phyloP scores from a whole-genome alignment of 2,113 vertebrate species.

The Rana temporaria region DNA sequence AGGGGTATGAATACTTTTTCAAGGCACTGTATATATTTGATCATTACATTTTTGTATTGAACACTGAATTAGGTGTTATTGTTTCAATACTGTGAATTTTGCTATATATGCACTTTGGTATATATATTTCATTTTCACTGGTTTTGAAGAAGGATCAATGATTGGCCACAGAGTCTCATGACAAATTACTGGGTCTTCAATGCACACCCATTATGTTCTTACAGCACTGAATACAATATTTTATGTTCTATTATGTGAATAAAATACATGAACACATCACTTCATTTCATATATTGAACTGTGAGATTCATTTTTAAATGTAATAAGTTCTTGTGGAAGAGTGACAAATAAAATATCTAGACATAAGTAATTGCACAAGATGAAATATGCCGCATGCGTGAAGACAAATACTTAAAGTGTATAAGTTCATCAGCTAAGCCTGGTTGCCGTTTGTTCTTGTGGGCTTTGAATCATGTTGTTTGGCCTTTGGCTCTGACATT shows the following conservation, averaged over 20 bases:
- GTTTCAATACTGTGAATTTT: no score
- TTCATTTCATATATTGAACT: not conserved
- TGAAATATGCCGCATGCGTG: constrained; percentile 23
- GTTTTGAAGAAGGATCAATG: no score
- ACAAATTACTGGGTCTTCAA: not conserved
- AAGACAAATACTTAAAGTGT: constrained; percentile 47
- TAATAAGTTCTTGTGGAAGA: constrained; percentile 23
- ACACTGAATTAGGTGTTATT: no score
- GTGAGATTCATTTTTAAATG: constrained; percentile 10
- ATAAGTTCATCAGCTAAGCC: constrained; percentile 36
- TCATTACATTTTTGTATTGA: no score
- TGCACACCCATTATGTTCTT: not conserved
- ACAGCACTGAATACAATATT: not conserved
- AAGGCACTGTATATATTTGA: no score
- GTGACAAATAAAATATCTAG: constrained; percentile 28
- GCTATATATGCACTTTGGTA: no score
- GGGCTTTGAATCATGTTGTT: constrained; percentile 52
- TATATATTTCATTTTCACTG: no score
- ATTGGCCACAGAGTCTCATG: not conserved
- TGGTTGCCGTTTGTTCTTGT: constrained; percentile 30
- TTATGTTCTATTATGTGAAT: not conserved
- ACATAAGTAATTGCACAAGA: constrained; percentile 29
- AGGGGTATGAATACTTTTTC: no score
- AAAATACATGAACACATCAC: not conserved
- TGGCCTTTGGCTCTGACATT: constrained; percentile 57